phyloP scores from a whole-genome alignment of 2,888 invertebrate genomes.

The Lypha dubia region DNA sequence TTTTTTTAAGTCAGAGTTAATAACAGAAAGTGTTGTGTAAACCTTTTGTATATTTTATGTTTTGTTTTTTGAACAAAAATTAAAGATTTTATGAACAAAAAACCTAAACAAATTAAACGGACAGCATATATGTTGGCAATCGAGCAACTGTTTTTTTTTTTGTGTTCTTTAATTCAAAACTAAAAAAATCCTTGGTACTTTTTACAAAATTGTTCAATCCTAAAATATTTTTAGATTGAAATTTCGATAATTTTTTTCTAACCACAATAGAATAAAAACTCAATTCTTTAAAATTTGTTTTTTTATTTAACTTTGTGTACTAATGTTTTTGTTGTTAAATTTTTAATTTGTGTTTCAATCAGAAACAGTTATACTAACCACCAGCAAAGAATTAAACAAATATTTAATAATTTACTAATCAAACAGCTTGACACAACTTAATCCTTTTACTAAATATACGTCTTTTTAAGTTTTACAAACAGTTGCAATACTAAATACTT shows the following conservation, averaged over 20 bases:
- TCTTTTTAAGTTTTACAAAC: slow-evolving; percentile 8
- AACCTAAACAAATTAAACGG: slow-evolving; percentile 75
- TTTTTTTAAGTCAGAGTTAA: slow-evolving; percentile 44
- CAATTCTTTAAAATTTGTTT: slow-evolving; percentile 17
- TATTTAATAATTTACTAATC: slow-evolving; percentile 45
- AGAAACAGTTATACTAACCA: slow-evolving; percentile 64
- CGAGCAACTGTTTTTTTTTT: slow-evolving; percentile 80
- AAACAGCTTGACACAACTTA: slow-evolving; percentile 44
- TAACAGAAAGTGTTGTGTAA: slow-evolving; percentile 75
- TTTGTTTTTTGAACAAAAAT: slow-evolving; percentile 79
- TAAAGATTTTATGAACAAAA: slow-evolving; percentile 32
- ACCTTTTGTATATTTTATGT: slow-evolving; percentile 74
- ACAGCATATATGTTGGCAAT: slow-evolving; percentile 84
- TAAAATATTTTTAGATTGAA: slow-evolving; percentile 73
- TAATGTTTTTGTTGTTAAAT: slow-evolving; percentile 31
- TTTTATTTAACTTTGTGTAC: slow-evolving; percentile 30
- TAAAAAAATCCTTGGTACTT: slow-evolving; percentile 55
- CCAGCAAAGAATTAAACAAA: slow-evolving; percentile 52
- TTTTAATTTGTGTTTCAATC: slow-evolving; percentile 27
- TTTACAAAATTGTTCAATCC: slow-evolving; percentile 49
- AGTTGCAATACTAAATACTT: slow-evolving; percentile 30
- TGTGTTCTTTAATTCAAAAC: slow-evolving; percentile 52
- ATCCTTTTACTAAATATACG: slow-evolving; percentile 21
- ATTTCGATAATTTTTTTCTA: slow-evolving; percentile 76
- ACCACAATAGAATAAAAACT: slow-evolving; percentile 46